Conservation (phyloP, 2,113 vertebrate species). For the Phycodurus eques region DNA sequence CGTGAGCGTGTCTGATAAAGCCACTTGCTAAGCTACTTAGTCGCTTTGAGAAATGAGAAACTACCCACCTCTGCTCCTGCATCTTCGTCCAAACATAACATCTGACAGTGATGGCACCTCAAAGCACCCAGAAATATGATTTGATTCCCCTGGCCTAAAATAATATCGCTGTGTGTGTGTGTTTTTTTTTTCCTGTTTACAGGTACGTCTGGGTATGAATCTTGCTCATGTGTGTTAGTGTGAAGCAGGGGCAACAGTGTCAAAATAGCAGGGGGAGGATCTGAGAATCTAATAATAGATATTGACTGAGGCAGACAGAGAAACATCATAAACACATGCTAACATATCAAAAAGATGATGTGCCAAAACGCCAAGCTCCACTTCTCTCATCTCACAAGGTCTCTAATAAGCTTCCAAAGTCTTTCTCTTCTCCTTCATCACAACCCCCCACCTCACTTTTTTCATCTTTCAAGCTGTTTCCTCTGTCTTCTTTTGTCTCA, state of each 20-base stretch:
- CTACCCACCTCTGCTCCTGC: conserved; percentile 26
- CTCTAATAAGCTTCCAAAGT: conserved; percentile 64
- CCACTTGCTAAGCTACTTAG: conserved; percentile 47
- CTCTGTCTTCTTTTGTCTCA: conserved; percentile 33
- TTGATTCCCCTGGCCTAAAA: conserved; percentile 21
- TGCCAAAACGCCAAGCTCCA: conserved; percentile 60
- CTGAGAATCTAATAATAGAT: conserved; percentile 71
- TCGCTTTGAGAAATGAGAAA: conserved; percentile 36
- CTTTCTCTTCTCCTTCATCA: conserved; percentile 54
- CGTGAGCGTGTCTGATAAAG: conserved; percentile 41
- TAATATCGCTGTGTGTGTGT: conserved; percentile 11
- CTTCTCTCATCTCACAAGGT: conserved; percentile 50
- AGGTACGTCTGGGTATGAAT: conserved; percentile 10
- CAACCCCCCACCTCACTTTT: conserved; percentile 42
- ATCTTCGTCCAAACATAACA: conserved; percentile 33
- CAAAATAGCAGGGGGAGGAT: conserved; percentile 62
- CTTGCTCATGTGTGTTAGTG: conserved; percentile 36
- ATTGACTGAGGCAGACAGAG: conserved; percentile 63
- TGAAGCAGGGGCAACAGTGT: conserved; percentile 59
- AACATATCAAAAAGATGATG: conserved; percentile 68
- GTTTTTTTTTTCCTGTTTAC: conserved; percentile 17
- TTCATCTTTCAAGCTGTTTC: conserved; percentile 44
- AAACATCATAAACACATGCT: conserved; percentile 67
- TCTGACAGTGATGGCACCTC: conserved; percentile 31
- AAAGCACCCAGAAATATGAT: conserved; percentile 25